phyloP scores from a whole-genome alignment of 2,888 invertebrate species.

The Prionchulus punctatus region DNA sequence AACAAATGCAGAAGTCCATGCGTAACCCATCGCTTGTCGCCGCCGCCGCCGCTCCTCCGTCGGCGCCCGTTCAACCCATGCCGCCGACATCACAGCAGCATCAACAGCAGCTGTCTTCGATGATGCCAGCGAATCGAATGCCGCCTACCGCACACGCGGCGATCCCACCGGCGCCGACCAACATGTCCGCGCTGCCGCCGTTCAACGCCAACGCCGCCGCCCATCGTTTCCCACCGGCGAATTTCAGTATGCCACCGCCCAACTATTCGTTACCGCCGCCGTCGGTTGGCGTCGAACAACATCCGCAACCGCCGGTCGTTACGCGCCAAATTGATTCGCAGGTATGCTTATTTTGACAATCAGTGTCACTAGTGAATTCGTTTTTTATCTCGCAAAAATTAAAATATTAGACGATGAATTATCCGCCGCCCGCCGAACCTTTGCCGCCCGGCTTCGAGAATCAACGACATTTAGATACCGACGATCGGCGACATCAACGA shows the following conservation, averaged over 20 bases:
- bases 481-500: background rate
- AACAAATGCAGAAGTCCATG: constrained; percentile 41
- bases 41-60: background rate
- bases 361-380: background rate
- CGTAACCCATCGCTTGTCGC: constrained; percentile 10
- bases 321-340: no score
- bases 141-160: background rate
- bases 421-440: constrained; percentile 10
- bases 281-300: no score
- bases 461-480: background rate
- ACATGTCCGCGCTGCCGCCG: background rate
- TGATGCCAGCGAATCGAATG: background rate
- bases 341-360: no score
- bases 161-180: background rate
- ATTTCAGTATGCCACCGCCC: background rate
- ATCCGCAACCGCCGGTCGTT: background rate
- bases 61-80: background rate
- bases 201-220: background rate
- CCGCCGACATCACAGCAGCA: constrained; percentile 12
- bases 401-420: constrained; percentile 6
- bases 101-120: background rate
- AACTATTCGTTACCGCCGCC: no score
- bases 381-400: background rate
- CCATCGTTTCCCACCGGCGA: no score
- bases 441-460: constrained; percentile 3